These are phyloP conservation scores for Leptestheria dahalacensis DNA, from an alignment of 1,140 invertebrate species.

Conservation along the genomic window DNA sequence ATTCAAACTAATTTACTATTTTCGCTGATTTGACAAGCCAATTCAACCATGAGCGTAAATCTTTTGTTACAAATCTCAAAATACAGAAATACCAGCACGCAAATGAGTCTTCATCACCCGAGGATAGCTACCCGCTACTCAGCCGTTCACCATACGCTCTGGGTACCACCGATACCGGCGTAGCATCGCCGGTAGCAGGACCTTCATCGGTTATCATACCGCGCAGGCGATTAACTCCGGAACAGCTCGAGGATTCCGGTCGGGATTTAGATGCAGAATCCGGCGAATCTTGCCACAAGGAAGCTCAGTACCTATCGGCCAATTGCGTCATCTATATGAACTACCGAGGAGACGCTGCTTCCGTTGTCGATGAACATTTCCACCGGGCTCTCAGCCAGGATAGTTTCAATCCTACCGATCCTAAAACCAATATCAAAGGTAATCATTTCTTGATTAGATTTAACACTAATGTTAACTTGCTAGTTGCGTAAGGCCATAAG, in stretches of 20 bases:
- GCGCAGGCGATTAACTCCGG: background rate
- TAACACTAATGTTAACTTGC: no score
- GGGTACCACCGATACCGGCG: background rate
- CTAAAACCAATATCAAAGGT: background rate
- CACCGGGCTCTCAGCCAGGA: constrained; percentile 53
- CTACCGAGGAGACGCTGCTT: constrained; percentile 77
- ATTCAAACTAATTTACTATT: no score
- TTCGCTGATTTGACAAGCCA: no score
- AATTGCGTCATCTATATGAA: constrained; percentile 91
- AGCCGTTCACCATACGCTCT: background rate
- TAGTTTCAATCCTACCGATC: background rate
- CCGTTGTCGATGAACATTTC: constrained; percentile 90
- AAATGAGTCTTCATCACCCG: background rate
- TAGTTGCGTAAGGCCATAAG: no score
- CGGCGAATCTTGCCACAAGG: constrained; percentile 13
- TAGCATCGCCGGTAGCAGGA: background rate
- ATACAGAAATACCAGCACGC: background rate
- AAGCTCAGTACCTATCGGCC: constrained; percentile 80
- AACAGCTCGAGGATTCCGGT: background rate
- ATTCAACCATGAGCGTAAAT: no score
- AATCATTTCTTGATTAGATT: background rate
- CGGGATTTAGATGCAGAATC: background rate
- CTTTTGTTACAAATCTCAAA: no score
- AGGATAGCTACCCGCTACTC: background rate
- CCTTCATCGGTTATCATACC: background rate